phyloP scores from a whole-genome alignment of 2,888 invertebrate species.

The Bimastos eiseni region DNA sequence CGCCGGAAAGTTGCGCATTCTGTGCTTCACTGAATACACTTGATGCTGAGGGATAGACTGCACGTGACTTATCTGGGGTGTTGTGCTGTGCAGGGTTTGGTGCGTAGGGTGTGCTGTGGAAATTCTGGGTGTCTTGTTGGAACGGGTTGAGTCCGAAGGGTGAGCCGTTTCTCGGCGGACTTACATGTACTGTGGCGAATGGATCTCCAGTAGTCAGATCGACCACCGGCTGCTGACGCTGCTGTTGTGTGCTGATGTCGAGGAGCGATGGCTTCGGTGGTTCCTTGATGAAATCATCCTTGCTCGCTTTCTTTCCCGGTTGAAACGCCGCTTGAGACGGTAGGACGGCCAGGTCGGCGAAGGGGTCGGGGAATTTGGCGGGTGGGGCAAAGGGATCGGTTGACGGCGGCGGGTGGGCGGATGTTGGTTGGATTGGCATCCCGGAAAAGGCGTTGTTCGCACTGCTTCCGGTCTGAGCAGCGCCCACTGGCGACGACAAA shows the following conservation, averaged over 20 bases:
- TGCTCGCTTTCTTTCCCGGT: constrained; percentile 26
- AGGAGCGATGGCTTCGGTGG: constrained; percentile 35
- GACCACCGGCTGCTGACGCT: not conserved
- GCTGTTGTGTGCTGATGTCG: constrained; percentile 26
- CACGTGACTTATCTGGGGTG: not conserved
- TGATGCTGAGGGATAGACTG: not conserved
- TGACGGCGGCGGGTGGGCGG: not conserved
- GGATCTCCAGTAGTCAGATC: constrained; percentile 10
- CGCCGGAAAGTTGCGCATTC: no score
- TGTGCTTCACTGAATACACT: not conserved
- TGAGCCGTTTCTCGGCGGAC: not conserved
- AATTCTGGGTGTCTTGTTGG: not conserved
- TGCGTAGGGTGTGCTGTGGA: not conserved
- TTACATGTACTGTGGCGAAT: constrained; percentile 8
- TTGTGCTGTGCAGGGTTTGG: not conserved
- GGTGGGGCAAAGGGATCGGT: constrained; percentile 16
- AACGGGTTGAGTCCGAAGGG: not conserved
- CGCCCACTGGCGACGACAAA: not conserved
- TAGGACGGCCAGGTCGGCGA: constrained; percentile 33
- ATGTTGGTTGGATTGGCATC: not conserved
- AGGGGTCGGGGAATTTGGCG: constrained; percentile 29
- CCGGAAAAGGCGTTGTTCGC: not conserved
- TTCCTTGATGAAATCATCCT: constrained; percentile 35
- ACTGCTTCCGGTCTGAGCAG: not conserved
- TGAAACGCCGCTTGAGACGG: not conserved